Evolutionary conservation across 1,140 invertebrate genomes (phyloP).

Genomic region (Campoletis sonorensis): DNA sequence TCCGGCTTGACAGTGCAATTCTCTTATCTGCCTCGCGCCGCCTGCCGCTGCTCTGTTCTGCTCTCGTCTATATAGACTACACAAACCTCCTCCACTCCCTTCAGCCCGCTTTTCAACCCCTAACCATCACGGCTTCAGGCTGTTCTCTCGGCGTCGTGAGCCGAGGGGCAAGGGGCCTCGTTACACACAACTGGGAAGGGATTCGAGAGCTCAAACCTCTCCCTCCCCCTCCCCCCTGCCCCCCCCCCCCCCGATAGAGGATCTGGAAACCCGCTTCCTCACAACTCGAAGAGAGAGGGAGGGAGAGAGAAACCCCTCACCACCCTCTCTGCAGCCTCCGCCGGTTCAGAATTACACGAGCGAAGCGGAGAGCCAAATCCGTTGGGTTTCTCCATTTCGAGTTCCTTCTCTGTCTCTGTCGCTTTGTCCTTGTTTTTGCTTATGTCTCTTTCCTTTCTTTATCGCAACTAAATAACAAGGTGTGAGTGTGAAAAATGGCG

Average conservation of each 20-base stretch:
- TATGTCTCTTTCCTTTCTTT: neutral
- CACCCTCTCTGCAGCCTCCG: neutral
- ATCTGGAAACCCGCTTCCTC: constrained; percentile 74
- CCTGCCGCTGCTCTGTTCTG: constrained; percentile 51
- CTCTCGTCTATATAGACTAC: constrained; percentile 30
- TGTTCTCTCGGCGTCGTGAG: constrained; percentile 54
- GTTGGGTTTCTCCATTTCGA: neutral
- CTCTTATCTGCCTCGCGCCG: constrained; percentile 82
- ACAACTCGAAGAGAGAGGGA: constrained; percentile 45
- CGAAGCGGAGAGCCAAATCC: neutral
- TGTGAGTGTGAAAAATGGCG: too few relatives aligned
- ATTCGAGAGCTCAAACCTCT: constrained; percentile 64
- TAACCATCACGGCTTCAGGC: constrained; percentile 68
- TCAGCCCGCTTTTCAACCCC: constrained; percentile 52
- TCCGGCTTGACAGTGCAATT: constrained; percentile 90
- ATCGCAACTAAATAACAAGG: constrained; percentile 19
- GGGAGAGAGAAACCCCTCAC: neutral
- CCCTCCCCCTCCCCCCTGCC: constrained; percentile 69
- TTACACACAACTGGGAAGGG: constrained; percentile 49
- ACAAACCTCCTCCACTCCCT: neutral
- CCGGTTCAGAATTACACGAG: neutral
- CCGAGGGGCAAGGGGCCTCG: constrained; percentile 39
- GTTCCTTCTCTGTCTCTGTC: neutral
- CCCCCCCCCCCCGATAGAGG: constrained; percentile 75
- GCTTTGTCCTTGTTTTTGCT: neutral